phyloP scores from a whole-genome alignment of 2,888 invertebrate genomes.

The Meiosimyza decipiens region DNA sequence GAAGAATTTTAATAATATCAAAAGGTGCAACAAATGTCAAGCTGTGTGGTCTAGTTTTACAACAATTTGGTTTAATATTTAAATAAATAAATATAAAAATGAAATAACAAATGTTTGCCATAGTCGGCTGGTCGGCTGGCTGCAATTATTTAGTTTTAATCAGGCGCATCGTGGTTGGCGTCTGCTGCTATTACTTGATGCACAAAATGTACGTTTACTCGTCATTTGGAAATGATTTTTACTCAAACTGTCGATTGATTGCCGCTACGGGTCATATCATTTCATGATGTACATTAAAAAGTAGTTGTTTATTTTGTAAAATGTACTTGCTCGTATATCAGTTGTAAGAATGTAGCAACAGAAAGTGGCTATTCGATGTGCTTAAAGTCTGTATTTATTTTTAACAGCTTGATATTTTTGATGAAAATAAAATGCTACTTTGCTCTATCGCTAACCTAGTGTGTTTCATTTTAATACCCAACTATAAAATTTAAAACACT shows the following conservation, averaged over 20 bases:
- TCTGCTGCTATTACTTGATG: slow-evolving; percentile 11
- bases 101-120: background rate
- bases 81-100: slow-evolving; percentile 11
- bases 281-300: too few relatives aligned
- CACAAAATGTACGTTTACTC: background rate
- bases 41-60: slow-evolving; percentile 33
- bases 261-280: background rate
- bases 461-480: too few relatives aligned
- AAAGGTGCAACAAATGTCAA: slow-evolving; percentile 6
- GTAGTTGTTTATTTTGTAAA: too few relatives aligned
- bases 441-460: too few relatives aligned
- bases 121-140: background rate
- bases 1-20: background rate
- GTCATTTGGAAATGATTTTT: background rate
- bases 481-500: too few relatives aligned
- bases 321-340: too few relatives aligned
- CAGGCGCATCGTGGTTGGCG: slow-evolving; percentile 31
- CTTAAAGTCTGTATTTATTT: too few relatives aligned
- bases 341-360: too few relatives aligned
- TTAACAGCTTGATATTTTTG: too few relatives aligned
- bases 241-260: slow-evolving; percentile 1
- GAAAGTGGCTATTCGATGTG: too few relatives aligned
- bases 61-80: too few relatives aligned
- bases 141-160: slow-evolving; percentile 5
- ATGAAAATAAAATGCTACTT: too few relatives aligned